Percentiles rank a stretch among this genome's conserved stretches.
Evolutionary conservation across 2,113 vertebrate genomes (phyloP).

Genomic region (Gavialis gangeticus): DNA sequence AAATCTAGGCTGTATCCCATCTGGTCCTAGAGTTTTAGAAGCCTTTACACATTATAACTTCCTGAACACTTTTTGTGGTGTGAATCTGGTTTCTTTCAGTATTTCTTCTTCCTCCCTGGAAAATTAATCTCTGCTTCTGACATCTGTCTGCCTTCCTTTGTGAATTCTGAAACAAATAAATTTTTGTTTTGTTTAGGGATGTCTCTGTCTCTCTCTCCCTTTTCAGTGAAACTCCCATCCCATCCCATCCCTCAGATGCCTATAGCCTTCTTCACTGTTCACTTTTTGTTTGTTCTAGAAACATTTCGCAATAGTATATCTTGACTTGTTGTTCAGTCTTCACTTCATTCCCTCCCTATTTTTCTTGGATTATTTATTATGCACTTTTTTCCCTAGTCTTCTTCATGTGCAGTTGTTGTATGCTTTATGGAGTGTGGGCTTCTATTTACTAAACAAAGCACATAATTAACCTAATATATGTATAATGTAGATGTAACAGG

Average conservation of each 20-base stretch:
- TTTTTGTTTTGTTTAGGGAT: neutral
- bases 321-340: neutral
- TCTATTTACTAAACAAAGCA: neutral
- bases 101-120: constrained; percentile 20
- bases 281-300: neutral
- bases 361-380: neutral
- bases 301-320: neutral
- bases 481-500: too few relatives aligned
- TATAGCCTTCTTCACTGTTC: neutral
- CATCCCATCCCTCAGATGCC: neutral
- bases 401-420: neutral
- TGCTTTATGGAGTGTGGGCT: too few relatives aligned
- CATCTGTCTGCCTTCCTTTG: neutral
- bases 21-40: constrained; percentile 48
- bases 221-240: neutral
- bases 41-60: constrained; percentile 18
- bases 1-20: constrained; percentile 17
- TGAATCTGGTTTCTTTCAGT: constrained; percentile 26
- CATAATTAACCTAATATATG: neutral
- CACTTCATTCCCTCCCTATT: neutral
- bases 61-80: neutral
- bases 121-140: neutral
- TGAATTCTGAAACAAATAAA: neutral
- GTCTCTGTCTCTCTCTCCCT: neutral
- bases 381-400: neutral